Percentiles rank a stretch among this genome's conserved stretches.
Evolutionary conservation across 1,140 invertebrate genomes (phyloP).

Genomic region (Sitodiplosis mosellana): DNA sequence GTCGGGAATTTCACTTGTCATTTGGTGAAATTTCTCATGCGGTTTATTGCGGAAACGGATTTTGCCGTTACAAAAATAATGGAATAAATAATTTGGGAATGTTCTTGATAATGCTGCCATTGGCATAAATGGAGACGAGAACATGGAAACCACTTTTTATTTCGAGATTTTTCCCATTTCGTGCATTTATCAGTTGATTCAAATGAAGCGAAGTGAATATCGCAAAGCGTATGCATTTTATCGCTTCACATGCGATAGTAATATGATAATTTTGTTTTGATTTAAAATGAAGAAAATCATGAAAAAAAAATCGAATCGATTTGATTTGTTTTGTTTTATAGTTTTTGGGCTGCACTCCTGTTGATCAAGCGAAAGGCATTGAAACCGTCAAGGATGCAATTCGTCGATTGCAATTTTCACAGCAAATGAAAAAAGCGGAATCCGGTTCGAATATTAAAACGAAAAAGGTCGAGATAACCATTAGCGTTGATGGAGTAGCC

Average conservation of each 20-base stretch:
- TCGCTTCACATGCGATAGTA: too few relatives aligned
- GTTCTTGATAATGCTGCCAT: neutral
- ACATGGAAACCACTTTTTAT: neutral
- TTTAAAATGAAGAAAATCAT: too few relatives aligned
- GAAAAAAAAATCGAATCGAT: neutral
- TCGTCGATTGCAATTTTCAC: slow-evolving; percentile 82
- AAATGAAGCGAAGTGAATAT: too few relatives aligned
- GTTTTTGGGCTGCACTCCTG: slow-evolving; percentile 85
- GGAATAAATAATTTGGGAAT: too few relatives aligned
- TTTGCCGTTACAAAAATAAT: too few relatives aligned
- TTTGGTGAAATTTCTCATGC: neutral
- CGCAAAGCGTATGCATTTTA: too few relatives aligned
- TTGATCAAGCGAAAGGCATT: slow-evolving; percentile 90
- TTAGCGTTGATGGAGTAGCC: slow-evolving; percentile 88
- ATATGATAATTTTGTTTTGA: too few relatives aligned
- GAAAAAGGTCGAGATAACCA: slow-evolving; percentile 83
- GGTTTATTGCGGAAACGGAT: too few relatives aligned
- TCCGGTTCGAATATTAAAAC: slow-evolving; percentile 57
- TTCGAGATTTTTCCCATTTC: neutral
- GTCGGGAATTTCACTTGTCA: neutral
- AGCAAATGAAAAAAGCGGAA: slow-evolving; percentile 84
- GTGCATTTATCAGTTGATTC: too few relatives aligned
- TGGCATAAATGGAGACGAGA: neutral
- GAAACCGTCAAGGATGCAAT: slow-evolving; percentile 94
- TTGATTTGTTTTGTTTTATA: slow-evolving; percentile 26